Base-by-base conservation (phyloP, 2,888 invertebrate species). In the Helleia helle region DNA sequence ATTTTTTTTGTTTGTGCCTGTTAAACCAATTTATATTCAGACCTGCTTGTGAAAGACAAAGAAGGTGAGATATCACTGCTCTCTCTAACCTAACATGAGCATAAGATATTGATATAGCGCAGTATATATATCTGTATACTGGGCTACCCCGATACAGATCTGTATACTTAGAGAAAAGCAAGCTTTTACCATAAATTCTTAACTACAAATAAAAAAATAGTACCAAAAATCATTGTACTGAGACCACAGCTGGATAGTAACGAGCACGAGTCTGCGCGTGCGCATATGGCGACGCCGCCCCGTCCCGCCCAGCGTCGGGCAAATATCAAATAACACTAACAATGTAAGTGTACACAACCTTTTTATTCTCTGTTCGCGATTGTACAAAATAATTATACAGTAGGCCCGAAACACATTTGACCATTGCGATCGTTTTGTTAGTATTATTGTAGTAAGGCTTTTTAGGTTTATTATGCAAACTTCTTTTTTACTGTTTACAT, bases 281-380 rank as follows among this genome's bases (percentile, higher is more conserved):
- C 77, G 73, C 81, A 79, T 65, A 66, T 62, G 58, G 49, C 47
- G 49, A 48, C 39, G 49, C 52, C 71, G 71, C 68, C 71, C 69
- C 59, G 50, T 50, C 41, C 48, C 73, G 72, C 74, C 75, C 72
- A 63, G 55, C 48, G 42, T 59, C 62, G 60, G 68, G 56, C 42
- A 49, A 55, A 59, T 70, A 71, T 50, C 55, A 46, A 52, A 54
- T 52, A 50, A 55, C 52, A 49, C 44, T 44, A 41, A 52, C 44
- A 48, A 59, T 59, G 47, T 46, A 42, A 41, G 31, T 39, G 22
- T 34, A 34, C 34, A 34, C 31, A 17, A 31, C 34, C n/a, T 22
- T 34, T 34, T 34, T 34, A 34, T 34, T 34, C 9, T 34, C 22
- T 18, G 22, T 8, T 18, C 34, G 34, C 22, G 12, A 34, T 34